These are phyloP conservation scores for Rostratula benghalensis DNA, from an alignment of 2,113 vertebrate species.

Conservation along the genomic window DNA sequence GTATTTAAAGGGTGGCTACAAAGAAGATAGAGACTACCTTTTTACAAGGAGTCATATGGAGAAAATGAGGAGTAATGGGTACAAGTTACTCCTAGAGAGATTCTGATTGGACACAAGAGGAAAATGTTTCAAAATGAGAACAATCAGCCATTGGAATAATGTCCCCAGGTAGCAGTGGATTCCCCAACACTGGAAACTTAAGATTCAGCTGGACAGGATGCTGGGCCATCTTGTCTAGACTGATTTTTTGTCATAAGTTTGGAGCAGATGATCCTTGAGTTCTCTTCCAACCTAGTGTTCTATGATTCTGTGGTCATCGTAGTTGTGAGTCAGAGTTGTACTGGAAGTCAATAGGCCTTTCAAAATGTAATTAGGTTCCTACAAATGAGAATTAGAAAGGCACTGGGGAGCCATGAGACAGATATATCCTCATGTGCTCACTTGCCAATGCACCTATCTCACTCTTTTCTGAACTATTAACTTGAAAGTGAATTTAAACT, in stretches of 20 bases:
- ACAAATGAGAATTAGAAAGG: background rate
- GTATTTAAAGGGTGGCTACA: background rate
- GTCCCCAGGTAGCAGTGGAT: background rate
- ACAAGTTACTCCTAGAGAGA: background rate
- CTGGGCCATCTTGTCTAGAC: too few relatives aligned
- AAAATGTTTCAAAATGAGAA: background rate
- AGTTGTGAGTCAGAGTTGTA: background rate
- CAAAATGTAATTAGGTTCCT: background rate
- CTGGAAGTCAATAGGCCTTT: background rate
- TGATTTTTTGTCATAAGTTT: too few relatives aligned
- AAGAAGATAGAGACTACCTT: background rate
- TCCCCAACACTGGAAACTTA: background rate
- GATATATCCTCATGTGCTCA: background rate
- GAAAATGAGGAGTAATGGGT: background rate
- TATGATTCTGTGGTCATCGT: background rate
- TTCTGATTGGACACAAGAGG: background rate
- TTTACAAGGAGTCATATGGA: background rate
- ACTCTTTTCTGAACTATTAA: background rate
- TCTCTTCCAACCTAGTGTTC: background rate
- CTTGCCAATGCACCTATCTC: rapidly evolving
- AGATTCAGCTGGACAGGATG: too few relatives aligned
- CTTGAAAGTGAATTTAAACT: background rate
- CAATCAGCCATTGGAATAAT: background rate
- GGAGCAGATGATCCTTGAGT: background rate
- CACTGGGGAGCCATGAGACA: background rate